Percentiles rank a stretch among this genome's conserved stretches.
Conservation (phyloP, 1,140 invertebrate genomes). For the Camponotus floridanus region DNA sequence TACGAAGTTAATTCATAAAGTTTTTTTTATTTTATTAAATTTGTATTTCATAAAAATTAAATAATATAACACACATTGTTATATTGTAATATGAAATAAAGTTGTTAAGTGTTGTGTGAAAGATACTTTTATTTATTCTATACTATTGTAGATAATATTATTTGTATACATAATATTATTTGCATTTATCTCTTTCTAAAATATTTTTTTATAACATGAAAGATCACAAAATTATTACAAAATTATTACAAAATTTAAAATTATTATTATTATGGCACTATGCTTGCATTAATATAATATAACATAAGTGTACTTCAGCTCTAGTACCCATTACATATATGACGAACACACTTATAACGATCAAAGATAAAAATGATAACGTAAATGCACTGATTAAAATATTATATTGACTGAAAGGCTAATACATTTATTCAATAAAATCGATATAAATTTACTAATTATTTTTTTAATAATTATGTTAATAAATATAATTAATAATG, state of each 20-base stretch:
- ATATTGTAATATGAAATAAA: neutral
- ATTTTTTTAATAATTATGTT: neutral
- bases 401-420: no score
- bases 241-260: constrained; percentile 35
- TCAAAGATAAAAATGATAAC: constrained; percentile 22
- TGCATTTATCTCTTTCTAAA: neutral
- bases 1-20: neutral
- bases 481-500: neutral
- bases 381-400: no score
- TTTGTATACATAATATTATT: neutral
- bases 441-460: neutral
- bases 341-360: constrained; percentile 47
- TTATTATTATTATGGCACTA: neutral
- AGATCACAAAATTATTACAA: no score
- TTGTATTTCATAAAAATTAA: neutral
- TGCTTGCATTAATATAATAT: constrained; percentile 24
- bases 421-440: neutral
- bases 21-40: neutral
- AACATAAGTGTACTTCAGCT: constrained; percentile 44
- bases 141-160: neutral
- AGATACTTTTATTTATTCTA: constrained; percentile 23
- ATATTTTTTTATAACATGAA: neutral
- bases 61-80: constrained; percentile 5
- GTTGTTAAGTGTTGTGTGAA: neutral
- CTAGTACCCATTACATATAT: constrained; percentile 62